Evolutionary conservation across 2,797 vertebrate species (phyloP), one percentile per base, ranked within the genome.

Genomic region (Rhincodon typus): DNA sequence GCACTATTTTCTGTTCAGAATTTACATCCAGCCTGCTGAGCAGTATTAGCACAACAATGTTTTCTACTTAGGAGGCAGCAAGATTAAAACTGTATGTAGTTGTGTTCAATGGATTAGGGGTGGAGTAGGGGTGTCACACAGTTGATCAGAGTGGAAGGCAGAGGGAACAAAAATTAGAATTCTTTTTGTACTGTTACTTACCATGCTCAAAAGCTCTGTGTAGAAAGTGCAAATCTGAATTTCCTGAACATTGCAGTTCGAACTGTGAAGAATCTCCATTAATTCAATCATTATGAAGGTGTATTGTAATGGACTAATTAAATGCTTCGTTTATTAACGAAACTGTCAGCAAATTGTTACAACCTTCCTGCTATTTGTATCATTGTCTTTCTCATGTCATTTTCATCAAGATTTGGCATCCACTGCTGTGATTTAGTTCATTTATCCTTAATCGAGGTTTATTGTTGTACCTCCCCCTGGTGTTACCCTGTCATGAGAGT

Each of bases 401-500:
- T 70, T 5, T n/a, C 5, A 0, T 77, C 69, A 96, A 82, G 70
- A 96, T 96, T 70, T 96, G 72, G 8, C 94, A 96, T 96, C 93
- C 34, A 94, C 30, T 21, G 96, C 95, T 0, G 77, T 95, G 94
- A 38, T 42, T 70, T 42, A 25, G n/a, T 87, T 96, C 96, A 84
- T 96, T 96, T 96, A 70, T 94, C 72, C 96, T 94, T 95, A 69
- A 7, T 96, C 96, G 72, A 90, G 96, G 46, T 95, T 90, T 96
- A 27, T 77, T 86, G 70, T 79, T 96, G 1, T 77, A 53, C 0
- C 72, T 96, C 1, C 96, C 46, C n/a, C 86, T 62, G 88, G 19
- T 91, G 95, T 46, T 95, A 67, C 10, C 95, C 4, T 88, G 72
- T 93, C 95, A 4, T 90, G 96, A 96, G 95, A 95, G 17, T 74